Evolutionary conservation across 2,113 vertebrate genomes (phyloP).

Genomic region (Hystrix brachyura): DNA sequence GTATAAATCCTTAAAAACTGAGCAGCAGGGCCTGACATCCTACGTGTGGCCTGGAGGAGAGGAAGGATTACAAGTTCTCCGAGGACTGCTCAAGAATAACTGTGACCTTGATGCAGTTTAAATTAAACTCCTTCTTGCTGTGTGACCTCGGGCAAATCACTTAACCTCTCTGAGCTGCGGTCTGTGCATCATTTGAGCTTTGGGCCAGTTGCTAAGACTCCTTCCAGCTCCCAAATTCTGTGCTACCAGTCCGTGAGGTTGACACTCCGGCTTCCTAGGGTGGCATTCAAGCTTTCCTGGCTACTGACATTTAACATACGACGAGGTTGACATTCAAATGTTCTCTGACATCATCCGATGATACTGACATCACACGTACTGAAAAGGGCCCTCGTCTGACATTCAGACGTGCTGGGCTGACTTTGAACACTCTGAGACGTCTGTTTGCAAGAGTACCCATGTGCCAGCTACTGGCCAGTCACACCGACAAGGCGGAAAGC

Average conservation of each 20-base stretch:
- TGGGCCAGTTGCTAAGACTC: background rate
- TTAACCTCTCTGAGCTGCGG: background rate
- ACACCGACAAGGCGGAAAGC: background rate
- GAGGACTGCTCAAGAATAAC: background rate
- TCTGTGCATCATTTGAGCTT: background rate
- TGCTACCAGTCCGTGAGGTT: background rate
- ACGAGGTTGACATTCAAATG: background rate
- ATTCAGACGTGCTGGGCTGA: background rate
- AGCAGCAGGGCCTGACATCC: background rate
- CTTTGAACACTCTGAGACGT: background rate
- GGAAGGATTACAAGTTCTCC: background rate
- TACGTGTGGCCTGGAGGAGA: background rate
- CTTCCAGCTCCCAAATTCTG: background rate
- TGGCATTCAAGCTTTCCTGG: background rate
- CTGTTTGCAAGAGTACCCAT: background rate
- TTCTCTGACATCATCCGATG: conserved; percentile 60
- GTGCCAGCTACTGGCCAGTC: background rate
- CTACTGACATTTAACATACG: background rate
- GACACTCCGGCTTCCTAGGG: background rate
- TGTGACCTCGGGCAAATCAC: background rate
- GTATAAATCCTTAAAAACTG: background rate
- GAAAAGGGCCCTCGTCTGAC: background rate
- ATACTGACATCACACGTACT: background rate
- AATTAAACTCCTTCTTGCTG: background rate
- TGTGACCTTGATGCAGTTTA: background rate